Percentiles rank a stretch among this genome's conserved stretches.
Evolutionary conservation across 2,113 vertebrate genomes (phyloP).

Genomic region (Pseudopodoces humilis): DNA sequence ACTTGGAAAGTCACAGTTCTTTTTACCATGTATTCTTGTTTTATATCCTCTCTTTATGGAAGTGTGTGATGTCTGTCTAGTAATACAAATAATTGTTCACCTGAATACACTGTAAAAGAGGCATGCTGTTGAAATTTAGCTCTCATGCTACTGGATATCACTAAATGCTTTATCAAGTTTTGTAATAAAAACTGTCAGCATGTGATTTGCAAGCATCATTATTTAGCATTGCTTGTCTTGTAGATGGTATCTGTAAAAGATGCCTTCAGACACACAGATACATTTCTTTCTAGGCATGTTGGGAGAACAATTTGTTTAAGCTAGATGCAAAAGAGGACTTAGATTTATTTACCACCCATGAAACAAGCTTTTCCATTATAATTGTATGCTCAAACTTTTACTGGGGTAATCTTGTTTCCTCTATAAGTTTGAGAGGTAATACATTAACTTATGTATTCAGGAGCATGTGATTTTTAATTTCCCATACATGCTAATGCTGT

Average conservation of each 20-base stretch:
- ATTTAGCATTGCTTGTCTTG: background rate
- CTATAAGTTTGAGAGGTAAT: background rate
- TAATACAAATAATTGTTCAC: background rate
- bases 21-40: background rate
- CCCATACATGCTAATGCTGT: background rate
- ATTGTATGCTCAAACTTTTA: background rate
- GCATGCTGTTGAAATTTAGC: background rate
- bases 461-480: background rate
- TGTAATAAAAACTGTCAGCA: background rate
- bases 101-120: background rate
- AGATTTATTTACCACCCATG: background rate
- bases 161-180: background rate
- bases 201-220: background rate
- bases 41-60: background rate
- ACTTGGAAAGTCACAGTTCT: background rate
- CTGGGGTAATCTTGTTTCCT: background rate
- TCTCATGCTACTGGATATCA: background rate
- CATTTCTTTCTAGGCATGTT: background rate
- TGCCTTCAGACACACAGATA: background rate
- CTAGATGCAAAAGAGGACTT: background rate
- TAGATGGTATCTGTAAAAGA: background rate
- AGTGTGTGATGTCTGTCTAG: background rate
- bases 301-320: slow-evolving; percentile 16
- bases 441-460: background rate
- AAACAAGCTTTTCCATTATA: background rate